Conservation (phyloP, 2,888 invertebrate genomes). For the Phortica okadai region DNA sequence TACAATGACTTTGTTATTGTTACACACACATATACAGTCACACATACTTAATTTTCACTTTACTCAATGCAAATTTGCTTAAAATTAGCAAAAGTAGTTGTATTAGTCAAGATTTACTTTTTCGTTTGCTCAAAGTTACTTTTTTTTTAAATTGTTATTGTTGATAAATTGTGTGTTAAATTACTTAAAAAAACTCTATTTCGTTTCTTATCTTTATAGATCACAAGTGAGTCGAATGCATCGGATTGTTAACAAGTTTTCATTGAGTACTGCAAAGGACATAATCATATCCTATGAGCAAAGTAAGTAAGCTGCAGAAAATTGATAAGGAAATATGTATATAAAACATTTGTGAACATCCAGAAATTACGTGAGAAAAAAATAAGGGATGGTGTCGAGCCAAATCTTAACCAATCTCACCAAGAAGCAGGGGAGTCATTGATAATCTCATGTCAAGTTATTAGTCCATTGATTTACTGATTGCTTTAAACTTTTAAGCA, state of each 20-base stretch:
- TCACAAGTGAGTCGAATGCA: slow-evolving; percentile 16
- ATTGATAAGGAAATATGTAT: not conserved
- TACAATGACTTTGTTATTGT: not conserved
- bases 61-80: slow-evolving; percentile 44
- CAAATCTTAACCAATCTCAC: too few relatives aligned
- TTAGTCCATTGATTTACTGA: too few relatives aligned
- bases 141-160: not conserved
- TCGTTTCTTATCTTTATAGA: not conserved
- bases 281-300: slow-evolving; percentile 50
- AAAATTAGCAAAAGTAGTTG: slow-evolving; percentile 30
- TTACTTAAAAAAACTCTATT: not conserved
- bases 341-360: not conserved
- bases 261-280: slow-evolving; percentile 40
- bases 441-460: too few relatives aligned
- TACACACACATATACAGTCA: not conserved
- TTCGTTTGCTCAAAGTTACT: not conserved
- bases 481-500: too few relatives aligned
- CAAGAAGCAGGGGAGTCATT: too few relatives aligned
- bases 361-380: too few relatives aligned
- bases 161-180: not conserved
- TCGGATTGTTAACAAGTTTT: slow-evolving; percentile 6
- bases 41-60: not conserved
- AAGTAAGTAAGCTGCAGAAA: slow-evolving; percentile 40
- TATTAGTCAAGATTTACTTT: not conserved
- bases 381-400: too few relatives aligned